Percentiles rank a stretch among this genome's conserved stretches.
Evolutionary conservation across 2,113 vertebrate genomes (phyloP).

Genomic region (Stigmatopora argus): DNA sequence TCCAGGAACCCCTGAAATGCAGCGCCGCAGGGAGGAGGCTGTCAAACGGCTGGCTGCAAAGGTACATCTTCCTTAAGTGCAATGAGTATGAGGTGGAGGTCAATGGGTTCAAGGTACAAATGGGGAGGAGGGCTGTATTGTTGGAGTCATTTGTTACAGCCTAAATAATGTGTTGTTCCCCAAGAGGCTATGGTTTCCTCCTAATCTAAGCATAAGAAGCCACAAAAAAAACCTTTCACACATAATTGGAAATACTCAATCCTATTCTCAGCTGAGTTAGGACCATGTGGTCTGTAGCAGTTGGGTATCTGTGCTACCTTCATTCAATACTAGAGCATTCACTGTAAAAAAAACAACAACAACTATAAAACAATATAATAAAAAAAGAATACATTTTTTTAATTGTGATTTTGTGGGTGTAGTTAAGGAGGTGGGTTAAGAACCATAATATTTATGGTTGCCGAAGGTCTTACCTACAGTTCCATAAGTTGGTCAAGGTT

Average conservation of each 20-base stretch:
- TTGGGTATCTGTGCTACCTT: no score
- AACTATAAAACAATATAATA: no score
- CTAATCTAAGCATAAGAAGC: background rate
- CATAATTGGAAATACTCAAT: background rate
- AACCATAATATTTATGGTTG: no score
- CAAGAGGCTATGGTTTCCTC: background rate
- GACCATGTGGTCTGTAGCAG: background rate
- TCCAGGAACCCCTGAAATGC: slow-evolving; percentile 72
- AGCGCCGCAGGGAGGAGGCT: slow-evolving; percentile 71
- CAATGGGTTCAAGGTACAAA: slow-evolving; percentile 1
- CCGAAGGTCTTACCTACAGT: no score
- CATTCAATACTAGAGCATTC: no score
- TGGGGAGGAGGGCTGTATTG: background rate
- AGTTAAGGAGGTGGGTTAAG: no score
- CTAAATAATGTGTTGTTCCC: background rate
- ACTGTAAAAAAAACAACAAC: no score
- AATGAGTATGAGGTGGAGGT: background rate
- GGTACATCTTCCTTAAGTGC: slow-evolving; percentile 62
- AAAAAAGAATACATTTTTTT: no score
- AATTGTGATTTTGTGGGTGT: no score
- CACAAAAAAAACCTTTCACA: background rate
- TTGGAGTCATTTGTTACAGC: background rate
- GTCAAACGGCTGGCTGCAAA: slow-evolving; percentile 84
- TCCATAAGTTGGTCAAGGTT: background rate
- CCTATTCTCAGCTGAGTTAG: background rate